Base-by-base conservation (phyloP, 1,140 invertebrate species). In the Chrysomallon squamiferum region DNA sequence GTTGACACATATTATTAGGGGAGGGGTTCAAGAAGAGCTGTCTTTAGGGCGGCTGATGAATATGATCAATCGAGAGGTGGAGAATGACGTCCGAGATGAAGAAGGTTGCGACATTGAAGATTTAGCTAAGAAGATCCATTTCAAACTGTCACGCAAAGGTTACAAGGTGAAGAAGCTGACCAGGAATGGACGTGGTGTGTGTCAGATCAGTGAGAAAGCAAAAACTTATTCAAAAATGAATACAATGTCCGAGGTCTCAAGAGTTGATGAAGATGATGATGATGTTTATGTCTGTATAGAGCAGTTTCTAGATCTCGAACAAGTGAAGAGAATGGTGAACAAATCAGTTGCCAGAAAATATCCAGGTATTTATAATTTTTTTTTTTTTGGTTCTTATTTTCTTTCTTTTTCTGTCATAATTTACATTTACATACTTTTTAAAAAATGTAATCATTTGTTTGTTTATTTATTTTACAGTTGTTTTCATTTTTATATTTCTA, bases 1-100 rank as follows among this genome's bases (percentile, higher is more conserved):
- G 9, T 66, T 83, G 5, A 69, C 72, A 1, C 60, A 77, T 38
- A 72, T 79, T 15, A 79, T 82, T n/a, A 66, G 77, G 11, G 79
- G 79, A 33, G 80, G 80, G 13, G 79, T 74, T 6, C 70, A 76
- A 35, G 79, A 82, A 64, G 80, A 82, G 45, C 65, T 82, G 54
- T 77, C 77, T 13, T 64, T 82, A 15, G 71, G 78, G 59, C 69
- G 72, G 59, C 72, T 75, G 62, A 76, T 80, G 76, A 67, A 56
- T 3, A 75, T 80, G 35, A 74, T 81, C 2, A 66, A 81, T 47
- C 62, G 70, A 56, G 74, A 76, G 59, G 66, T 78, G 18, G 45
- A 73, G 43, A 54, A 59, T 7, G 75, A 76, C 60, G 35, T 68
- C n/a, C n/a, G n/a, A n/a, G n/a, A n/a, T 0, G 66, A 66, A 11